A percentile compares a stretch with the other conserved stretches of the same genome.
These are phyloP conservation scores for Lithobates pipiens DNA, from an alignment of 2,797 vertebrate species.

Conservation along the genomic window DNA sequence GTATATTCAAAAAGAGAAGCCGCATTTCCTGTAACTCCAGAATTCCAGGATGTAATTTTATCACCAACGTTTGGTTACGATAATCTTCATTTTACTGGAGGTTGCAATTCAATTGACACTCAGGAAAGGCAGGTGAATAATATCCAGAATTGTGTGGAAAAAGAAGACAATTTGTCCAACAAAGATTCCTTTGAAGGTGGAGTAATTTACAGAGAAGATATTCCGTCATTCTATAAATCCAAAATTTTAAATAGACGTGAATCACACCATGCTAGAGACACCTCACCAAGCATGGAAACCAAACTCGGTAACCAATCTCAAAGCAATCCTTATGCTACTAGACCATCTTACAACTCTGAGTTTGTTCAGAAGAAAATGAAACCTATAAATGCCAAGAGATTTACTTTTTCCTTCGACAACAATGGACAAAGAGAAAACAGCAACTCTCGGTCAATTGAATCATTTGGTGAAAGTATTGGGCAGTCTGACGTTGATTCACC, in stretches of 20 bases:
- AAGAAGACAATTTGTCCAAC: background rate
- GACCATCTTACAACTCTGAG: constrained; percentile 59
- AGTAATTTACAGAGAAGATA: background rate
- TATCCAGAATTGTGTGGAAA: background rate
- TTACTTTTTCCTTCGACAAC: constrained; percentile 59
- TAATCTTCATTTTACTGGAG: constrained; percentile 22
- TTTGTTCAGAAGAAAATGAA: constrained; percentile 64
- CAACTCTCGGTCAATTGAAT: constrained; percentile 34
- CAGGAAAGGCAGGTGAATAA: background rate
- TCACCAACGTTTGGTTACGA: constrained; percentile 17
- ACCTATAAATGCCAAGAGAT: constrained; percentile 63
- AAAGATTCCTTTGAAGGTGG: background rate
- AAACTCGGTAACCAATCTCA: background rate
- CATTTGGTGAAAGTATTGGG: constrained; percentile 50
- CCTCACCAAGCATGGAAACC: background rate
- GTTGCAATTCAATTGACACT: constrained; percentile 1
- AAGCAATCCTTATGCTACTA: constrained; percentile 19
- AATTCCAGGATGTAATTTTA: constrained; percentile 10
- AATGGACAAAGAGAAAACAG: constrained; percentile 38
- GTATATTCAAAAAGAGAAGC: background rate
- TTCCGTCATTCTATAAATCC: constrained; percentile 19
- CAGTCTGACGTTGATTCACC: constrained; percentile 37
- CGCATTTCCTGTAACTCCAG: background rate
- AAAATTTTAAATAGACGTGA: constrained; percentile 29
- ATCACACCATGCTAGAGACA: background rate